Evolutionary conservation across 2,797 vertebrate genomes (phyloP).

Genomic region (Menidia menidia): DNA sequence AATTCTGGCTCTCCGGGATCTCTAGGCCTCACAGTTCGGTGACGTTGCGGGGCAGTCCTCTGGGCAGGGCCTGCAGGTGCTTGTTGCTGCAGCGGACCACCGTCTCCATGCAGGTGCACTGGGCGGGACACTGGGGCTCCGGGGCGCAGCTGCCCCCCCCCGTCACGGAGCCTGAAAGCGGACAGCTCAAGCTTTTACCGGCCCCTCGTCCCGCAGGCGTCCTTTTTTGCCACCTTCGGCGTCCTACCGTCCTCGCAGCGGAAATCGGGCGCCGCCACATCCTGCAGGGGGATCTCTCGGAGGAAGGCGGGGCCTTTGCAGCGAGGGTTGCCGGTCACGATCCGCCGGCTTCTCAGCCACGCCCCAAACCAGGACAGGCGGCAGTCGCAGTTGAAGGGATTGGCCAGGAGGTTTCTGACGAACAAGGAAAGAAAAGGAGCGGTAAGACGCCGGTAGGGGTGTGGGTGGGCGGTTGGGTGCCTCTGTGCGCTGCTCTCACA

Average conservation of each 20-base stretch:
- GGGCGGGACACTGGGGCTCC: conserved; percentile 89
- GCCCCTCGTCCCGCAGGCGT: no score
- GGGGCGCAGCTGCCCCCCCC: conserved; percentile 89
- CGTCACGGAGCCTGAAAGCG: conserved; percentile 76
- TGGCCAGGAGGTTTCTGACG: conserved; percentile 92
- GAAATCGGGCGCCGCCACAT: conserved; percentile 94
- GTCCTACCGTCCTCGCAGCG: conserved; percentile 92
- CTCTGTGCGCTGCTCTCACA: conserved; percentile 43
- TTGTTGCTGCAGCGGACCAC: conserved; percentile 99
- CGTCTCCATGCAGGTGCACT: conserved; percentile 93
- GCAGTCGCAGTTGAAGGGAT: conserved; percentile 96
- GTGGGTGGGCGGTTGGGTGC: neutral
- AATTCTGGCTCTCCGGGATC: neutral
- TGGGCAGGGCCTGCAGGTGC: conserved; percentile 89
- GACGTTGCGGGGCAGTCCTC: conserved; percentile 92
- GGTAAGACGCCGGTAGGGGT: neutral
- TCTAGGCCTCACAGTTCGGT: conserved; percentile 93
- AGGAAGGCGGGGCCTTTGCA: conserved; percentile 94
- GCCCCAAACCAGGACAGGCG: conserved; percentile 94
- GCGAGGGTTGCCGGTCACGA: conserved; percentile 95
- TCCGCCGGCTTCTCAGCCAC: conserved; percentile 94
- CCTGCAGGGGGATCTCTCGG: conserved; percentile 95
- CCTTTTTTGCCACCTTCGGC: no score
- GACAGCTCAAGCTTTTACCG: no score
- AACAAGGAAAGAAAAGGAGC: neutral